Evolutionary conservation across 2,113 vertebrate species (phyloP).

Genomic region (Urocynchramus pylzowi): DNA sequence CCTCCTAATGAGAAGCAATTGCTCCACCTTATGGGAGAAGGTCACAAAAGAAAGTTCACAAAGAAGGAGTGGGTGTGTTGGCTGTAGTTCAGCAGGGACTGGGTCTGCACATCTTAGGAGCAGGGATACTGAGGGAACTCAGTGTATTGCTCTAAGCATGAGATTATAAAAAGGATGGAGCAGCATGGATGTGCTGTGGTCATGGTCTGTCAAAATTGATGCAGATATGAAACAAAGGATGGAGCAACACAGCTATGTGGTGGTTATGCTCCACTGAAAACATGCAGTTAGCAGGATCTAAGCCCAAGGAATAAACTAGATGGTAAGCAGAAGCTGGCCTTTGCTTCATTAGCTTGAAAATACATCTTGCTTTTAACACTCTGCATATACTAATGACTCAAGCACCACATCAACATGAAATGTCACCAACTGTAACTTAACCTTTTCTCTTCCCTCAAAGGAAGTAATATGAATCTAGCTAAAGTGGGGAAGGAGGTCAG

Average conservation of each 20-base stretch:
- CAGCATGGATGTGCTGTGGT: not conserved
- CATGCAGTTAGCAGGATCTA: not conserved
- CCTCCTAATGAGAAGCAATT: not conserved
- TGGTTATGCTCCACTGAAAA: not conserved
- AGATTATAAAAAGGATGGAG: not conserved
- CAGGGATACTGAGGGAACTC: not conserved
- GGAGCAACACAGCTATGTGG: not conserved
- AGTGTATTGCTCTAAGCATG: not conserved
- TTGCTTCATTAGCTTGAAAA: not conserved
- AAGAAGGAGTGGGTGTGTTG: not conserved
- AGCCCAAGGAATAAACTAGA: not conserved
- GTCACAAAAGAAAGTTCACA: not conserved
- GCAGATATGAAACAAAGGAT: not conserved
- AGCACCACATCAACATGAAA: not conserved
- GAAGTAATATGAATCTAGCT: not conserved
- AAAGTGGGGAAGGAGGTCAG: not conserved
- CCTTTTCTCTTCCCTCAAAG: not conserved
- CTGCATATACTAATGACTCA: not conserved
- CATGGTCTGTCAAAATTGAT: fast-evolving
- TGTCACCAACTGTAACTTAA: not conserved
- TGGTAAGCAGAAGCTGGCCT: not conserved
- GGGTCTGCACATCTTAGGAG: not conserved
- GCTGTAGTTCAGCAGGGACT: not conserved
- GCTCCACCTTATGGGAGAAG: not conserved
- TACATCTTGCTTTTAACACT: not conserved